phyloP scores from a whole-genome alignment of 2,797 vertebrate genomes.

The Lacerta bilineata region DNA sequence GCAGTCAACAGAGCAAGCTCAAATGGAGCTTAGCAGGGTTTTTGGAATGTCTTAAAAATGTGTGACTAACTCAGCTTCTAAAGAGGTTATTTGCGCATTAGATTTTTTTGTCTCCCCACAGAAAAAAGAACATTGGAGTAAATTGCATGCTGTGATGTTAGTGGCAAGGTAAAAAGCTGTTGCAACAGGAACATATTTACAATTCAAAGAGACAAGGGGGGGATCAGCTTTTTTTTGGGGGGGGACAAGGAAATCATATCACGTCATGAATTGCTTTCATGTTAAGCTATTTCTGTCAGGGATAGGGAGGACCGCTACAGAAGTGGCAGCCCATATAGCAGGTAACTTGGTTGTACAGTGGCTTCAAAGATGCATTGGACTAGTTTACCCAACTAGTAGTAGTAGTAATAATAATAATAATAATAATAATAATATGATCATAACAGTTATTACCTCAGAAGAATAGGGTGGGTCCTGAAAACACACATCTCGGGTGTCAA shows the following conservation, averaged over 20 bases:
- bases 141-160: conserved; percentile 59
- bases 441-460: too few relatives aligned
- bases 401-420: too few relatives aligned
- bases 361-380: not conserved
- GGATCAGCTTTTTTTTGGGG: not conserved
- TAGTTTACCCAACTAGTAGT: not conserved
- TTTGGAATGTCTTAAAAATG: conserved; percentile 86
- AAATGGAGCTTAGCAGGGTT: conserved; percentile 76
- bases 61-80: conserved; percentile 85
- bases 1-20: conserved; percentile 79
- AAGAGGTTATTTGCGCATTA: conserved; percentile 78
- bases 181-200: conserved; percentile 55
- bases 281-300: not conserved
- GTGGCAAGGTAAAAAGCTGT: conserved; percentile 72
- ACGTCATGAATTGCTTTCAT: not conserved
- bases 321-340: not conserved
- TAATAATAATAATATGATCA: too few relatives aligned
- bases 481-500: too few relatives aligned
- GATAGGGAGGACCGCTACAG: not conserved
- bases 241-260: not conserved
- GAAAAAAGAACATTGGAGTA: conserved; percentile 63
- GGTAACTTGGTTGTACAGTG: not conserved
- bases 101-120: conserved; percentile 78
- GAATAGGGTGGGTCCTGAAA: too few relatives aligned
- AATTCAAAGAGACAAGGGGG: conserved; percentile 55